Percentiles rank a stretch among this genome's conserved stretches.
These are phyloP conservation scores for Mimas tiliae DNA, from an alignment of 2,888 invertebrate genomes.

Conservation along the genomic window DNA sequence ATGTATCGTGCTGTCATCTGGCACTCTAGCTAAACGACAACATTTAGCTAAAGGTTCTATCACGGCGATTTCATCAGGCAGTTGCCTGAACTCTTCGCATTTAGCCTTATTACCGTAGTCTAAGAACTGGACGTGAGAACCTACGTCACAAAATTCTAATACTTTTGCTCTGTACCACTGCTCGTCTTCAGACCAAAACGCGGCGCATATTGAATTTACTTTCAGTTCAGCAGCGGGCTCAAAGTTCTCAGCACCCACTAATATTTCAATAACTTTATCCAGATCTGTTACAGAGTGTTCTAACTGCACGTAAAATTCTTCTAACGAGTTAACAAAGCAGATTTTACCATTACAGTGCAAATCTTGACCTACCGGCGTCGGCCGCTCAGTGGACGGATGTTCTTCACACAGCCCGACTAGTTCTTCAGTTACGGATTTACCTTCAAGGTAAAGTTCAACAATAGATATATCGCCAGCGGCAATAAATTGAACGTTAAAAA, in stretches of 20 bases:
- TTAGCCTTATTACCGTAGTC: conserved; percentile 89
- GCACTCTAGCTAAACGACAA: conserved; percentile 82
- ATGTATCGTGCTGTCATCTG: conserved; percentile 73
- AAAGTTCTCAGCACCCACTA: conserved; percentile 81
- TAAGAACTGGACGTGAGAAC: conserved; percentile 86
- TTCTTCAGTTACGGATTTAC: conserved; percentile 86
- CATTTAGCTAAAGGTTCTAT: conserved; percentile 87
- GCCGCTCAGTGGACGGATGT: conserved; percentile 64
- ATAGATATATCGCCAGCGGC: conserved; percentile 87
- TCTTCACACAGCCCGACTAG: conserved; percentile 82
- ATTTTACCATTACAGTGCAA: conserved; percentile 85
- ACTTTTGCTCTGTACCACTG: conserved; percentile 88
- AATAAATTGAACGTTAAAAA: conserved; percentile 88
- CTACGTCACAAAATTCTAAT: conserved; percentile 82
- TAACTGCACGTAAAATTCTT: conserved; percentile 90
- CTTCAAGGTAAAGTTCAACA: conserved; percentile 86
- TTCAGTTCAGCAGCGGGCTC: conserved; percentile 78
- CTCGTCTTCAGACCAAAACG: conserved; percentile 87
- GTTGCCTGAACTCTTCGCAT: conserved; percentile 83
- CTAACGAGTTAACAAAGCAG: conserved; percentile 87
- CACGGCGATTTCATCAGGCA: conserved; percentile 85
- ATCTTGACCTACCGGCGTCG: conserved; percentile 72
- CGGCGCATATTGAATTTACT: conserved; percentile 87
- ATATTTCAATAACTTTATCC: conserved; percentile 85
- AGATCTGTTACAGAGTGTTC: conserved; percentile 83